These are phyloP conservation scores for Tapirus terrestris DNA, from an alignment of 2,113 vertebrate species.

Conservation along the genomic window DNA sequence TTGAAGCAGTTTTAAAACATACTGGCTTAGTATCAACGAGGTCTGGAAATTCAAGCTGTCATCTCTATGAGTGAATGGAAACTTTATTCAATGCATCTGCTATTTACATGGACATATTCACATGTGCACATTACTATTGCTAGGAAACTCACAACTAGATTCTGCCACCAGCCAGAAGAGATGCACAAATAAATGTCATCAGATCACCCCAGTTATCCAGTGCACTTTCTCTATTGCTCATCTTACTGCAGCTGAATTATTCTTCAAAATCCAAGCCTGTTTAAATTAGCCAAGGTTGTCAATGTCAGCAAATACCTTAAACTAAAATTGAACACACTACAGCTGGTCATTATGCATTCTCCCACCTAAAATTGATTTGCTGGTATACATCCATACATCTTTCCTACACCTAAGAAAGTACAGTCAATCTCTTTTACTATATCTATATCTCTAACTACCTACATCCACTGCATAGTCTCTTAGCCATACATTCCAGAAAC, in stretches of 20 bases:
- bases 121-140: conserved; percentile 57
- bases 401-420: not conserved
- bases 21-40: conserved; percentile 51
- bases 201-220: conserved; percentile 8
- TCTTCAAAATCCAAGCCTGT: conserved; percentile 9
- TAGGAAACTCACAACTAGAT: conserved; percentile 35
- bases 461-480: not conserved
- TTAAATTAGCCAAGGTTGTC: not conserved
- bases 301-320: conserved; percentile 13
- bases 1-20: conserved; percentile 37
- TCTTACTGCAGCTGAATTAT: not conserved
- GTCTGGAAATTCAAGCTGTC: conserved; percentile 60
- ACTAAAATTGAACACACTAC: conserved; percentile 13
- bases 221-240: conserved; percentile 36
- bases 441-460: not conserved
- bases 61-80: not conserved
- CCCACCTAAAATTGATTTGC: not conserved
- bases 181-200: conserved; percentile 50
- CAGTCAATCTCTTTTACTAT: not conserved
- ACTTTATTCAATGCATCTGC: conserved; percentile 56
- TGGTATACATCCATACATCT: not conserved
- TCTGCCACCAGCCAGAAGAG: not conserved
- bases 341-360: not conserved
- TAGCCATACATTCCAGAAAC: not conserved
- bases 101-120: conserved; percentile 58